Evolutionary conservation across 2,113 vertebrate genomes (phyloP).

Genomic region (Cynocephalus volans): DNA sequence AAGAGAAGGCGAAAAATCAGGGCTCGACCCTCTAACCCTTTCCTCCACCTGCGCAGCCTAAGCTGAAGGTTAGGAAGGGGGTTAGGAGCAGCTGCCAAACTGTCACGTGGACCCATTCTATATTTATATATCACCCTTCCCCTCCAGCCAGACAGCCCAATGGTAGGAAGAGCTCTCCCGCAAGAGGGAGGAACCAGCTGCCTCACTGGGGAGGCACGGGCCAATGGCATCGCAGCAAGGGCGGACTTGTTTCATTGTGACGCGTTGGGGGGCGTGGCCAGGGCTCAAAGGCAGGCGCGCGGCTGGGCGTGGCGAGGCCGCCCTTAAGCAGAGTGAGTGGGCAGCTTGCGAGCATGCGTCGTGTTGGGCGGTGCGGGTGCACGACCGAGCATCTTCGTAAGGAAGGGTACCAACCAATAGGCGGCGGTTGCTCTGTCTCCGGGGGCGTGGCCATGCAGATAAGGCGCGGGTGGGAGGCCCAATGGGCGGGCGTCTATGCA

Average conservation of each 20-base stretch:
- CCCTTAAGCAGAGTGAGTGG: not conserved
- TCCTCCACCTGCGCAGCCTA: not conserved
- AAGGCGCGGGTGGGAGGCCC: conserved; percentile 69
- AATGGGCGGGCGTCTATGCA: conserved; percentile 85
- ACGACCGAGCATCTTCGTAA: not conserved
- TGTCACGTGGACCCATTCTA: conserved; percentile 70
- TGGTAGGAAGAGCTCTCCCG: conserved; percentile 56
- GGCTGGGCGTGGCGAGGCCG: conserved; percentile 61
- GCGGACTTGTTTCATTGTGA: conserved; percentile 76
- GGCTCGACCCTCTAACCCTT: not conserved
- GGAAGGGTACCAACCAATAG: conserved; percentile 58
- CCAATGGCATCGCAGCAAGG: conserved; percentile 71
- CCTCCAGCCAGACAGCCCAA: conserved; percentile 59
- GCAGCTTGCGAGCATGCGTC: conserved; percentile 75
- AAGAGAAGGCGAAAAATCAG: conserved; percentile 60
- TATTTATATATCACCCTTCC: conserved; percentile 79
- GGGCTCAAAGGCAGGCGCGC: fast-evolving
- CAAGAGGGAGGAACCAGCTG: conserved; percentile 61
- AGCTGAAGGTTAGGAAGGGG: not conserved
- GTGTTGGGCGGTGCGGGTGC: not conserved
- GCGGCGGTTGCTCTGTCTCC: not conserved
- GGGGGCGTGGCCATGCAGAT: conserved; percentile 79
- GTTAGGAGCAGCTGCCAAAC: not conserved
- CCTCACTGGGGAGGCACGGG: no score
- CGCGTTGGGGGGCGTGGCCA: conserved; percentile 27